Evolutionary conservation across 2,888 invertebrate genomes (phyloP).

Genomic region (Neria commutata): DNA sequence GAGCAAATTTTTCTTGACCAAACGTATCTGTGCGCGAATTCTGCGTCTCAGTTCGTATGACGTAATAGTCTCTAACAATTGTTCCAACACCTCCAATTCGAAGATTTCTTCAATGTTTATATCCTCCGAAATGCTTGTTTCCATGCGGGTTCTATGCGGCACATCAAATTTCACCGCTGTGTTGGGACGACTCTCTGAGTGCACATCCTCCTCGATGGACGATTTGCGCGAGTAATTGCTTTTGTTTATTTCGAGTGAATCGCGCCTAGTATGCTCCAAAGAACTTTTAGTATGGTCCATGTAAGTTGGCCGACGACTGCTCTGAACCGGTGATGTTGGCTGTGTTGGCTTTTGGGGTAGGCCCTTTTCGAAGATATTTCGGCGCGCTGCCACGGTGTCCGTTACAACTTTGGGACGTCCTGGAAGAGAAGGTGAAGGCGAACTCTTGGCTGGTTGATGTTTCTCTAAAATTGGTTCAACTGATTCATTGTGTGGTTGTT

Average conservation of each 20-base stretch:
- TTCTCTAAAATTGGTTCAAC: constrained; percentile 50
- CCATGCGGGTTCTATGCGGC: constrained; percentile 67
- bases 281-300: constrained; percentile 62
- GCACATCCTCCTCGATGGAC: constrained; percentile 51
- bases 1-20: constrained; percentile 71
- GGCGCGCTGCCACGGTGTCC: constrained; percentile 52
- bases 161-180: constrained; percentile 73
- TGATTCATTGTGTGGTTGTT: constrained; percentile 38
- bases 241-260: constrained; percentile 57
- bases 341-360: constrained; percentile 18
- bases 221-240: constrained; percentile 52
- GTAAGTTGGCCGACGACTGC: constrained; percentile 55
- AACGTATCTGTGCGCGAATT: constrained; percentile 77
- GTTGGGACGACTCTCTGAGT: constrained; percentile 62
- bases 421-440: constrained; percentile 12
- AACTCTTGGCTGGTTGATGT: constrained; percentile 26
- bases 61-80: constrained; percentile 76
- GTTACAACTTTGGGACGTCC: constrained; percentile 34
- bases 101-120: constrained; percentile 75
- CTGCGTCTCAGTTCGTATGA: constrained; percentile 79
- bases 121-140: constrained; percentile 63
- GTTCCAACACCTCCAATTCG: constrained; percentile 73
- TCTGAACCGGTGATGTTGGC: constrained; percentile 1
- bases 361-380: constrained; percentile 56
- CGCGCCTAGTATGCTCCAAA: constrained; percentile 58